These are phyloP conservation scores for Hydrotaea cyrtoneurina DNA, from an alignment of 2,888 invertebrate genomes.

Conservation along the genomic window DNA sequence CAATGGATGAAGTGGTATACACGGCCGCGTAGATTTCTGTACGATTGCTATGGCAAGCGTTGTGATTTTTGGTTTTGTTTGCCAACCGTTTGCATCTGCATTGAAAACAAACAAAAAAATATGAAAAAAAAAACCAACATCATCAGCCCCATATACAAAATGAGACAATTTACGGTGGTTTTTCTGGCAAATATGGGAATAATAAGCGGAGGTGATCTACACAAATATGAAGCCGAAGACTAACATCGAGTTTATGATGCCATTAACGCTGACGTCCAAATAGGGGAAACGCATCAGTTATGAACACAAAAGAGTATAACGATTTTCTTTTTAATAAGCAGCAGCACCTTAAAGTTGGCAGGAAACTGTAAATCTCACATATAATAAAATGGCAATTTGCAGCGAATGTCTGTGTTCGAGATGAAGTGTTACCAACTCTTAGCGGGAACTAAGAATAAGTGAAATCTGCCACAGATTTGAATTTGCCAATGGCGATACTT, in stretches of 20 bases:
- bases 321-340: background rate
- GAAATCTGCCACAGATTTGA: too few relatives aligned
- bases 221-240: background rate
- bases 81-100: too few relatives aligned
- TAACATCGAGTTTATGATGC: background rate
- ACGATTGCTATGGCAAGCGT: conserved; percentile 38
- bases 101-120: too few relatives aligned
- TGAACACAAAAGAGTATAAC: background rate
- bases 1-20: background rate
- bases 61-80: background rate
- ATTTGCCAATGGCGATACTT: too few relatives aligned
- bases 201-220: background rate
- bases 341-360: too few relatives aligned
- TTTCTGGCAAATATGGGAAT: background rate
- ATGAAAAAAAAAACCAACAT: background rate
- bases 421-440: too few relatives aligned
- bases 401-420: background rate
- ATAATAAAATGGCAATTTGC: background rate
- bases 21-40: background rate
- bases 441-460: too few relatives aligned
- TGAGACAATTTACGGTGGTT: background rate
- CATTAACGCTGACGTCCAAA: background rate
- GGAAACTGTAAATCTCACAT: too few relatives aligned
- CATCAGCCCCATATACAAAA: background rate
- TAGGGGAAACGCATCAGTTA: background rate